Evolutionary conservation across 1,140 invertebrate species (phyloP), one percentile per base, ranked within the genome.

Genomic region (Reticulitermes speratus): DNA sequence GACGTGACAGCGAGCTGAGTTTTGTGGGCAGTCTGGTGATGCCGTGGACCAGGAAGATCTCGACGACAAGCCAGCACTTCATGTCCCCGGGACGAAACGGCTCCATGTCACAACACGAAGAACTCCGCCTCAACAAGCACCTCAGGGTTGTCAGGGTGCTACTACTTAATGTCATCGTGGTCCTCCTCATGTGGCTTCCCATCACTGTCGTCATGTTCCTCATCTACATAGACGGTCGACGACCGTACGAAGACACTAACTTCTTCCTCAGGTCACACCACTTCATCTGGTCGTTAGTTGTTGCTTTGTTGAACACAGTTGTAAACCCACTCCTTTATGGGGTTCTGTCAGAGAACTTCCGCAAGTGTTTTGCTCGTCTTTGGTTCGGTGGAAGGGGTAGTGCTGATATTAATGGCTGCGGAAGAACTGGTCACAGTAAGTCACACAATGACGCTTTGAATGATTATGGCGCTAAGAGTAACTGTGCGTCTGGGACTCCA

Each of bases 321-420:
- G 94, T 96, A 83, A 97, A 97, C 91, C 96, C 96, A 3, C 90
- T 97, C 25, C 92, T 97, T 25, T 97, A 96, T 89, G 96, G 96
- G 83, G 93, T 96, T 86, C 93, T 96, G 88, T 96, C 95, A 12
- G 95, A 95, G 87, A 95, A 95, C 89, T 96, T 97, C 90, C 91
- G 95, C 88, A 91, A 93, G 85, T 93, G 93, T 88, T 90, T 93
- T 21, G 86, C 89, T 6, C 91, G 91, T 84, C 88, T 92, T 25
- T 92, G 91, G 90, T 84, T 83, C 48, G 65, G 85, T 19, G 25
- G 45, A n/a, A n/a, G 65, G 8, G 52, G 85, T 7, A 69, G 59
- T 38, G 19, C 38, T 25, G 25, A 82, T 19, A 52, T 45, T 52
- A 11, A 6, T 19, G n/a, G 48, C 19, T n/a, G 44, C 81, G 8